A percentile compares a stretch with the other conserved stretches of the same genome.
phyloP scores from a whole-genome alignment of 1,140 invertebrate species.

The Lasioglossum albipes region DNA sequence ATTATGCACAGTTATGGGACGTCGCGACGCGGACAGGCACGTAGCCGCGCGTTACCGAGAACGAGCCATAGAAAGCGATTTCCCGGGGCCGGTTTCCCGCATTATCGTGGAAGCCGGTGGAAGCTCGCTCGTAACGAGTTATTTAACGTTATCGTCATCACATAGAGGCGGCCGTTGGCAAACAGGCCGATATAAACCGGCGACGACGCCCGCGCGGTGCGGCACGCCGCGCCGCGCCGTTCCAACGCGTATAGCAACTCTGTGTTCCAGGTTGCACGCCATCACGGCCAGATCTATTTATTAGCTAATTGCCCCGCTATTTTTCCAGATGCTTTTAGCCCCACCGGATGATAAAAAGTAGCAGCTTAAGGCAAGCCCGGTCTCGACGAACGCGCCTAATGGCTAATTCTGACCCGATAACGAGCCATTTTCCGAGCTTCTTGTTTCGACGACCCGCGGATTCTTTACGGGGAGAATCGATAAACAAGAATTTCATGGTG shows the following conservation, averaged over 20 bases:
- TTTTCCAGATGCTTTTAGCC: conserved; percentile 65
- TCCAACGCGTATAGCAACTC: too few species aligned
- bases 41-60: conserved; percentile 34
- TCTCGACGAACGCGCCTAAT: conserved; percentile 32
- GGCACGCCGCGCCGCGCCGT: too few species aligned
- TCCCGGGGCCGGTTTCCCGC: conserved; percentile 1
- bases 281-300: conserved; percentile 41
- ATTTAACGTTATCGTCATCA: conserved; percentile 51
- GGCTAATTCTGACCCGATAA: conserved; percentile 50
- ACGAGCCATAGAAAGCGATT: conserved; percentile 51
- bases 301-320: conserved; percentile 62
- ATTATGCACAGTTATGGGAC: conserved; percentile 47
- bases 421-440: conserved; percentile 37
- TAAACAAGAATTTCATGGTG: background rate
- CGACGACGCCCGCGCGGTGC: background rate
- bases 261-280: too few species aligned
- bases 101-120: conserved; percentile 41
- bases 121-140: conserved; percentile 43
- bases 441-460: background rate
- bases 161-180: conserved; percentile 26
- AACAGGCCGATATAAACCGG: conserved; percentile 29
- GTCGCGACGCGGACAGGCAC: conserved; percentile 42
- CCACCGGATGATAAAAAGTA: conserved; percentile 57
- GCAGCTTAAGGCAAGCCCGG: conserved; percentile 9
- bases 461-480: background rate